Base-by-base conservation (phyloP, 1,140 invertebrate genomes). In the Linepithema humile region DNA sequence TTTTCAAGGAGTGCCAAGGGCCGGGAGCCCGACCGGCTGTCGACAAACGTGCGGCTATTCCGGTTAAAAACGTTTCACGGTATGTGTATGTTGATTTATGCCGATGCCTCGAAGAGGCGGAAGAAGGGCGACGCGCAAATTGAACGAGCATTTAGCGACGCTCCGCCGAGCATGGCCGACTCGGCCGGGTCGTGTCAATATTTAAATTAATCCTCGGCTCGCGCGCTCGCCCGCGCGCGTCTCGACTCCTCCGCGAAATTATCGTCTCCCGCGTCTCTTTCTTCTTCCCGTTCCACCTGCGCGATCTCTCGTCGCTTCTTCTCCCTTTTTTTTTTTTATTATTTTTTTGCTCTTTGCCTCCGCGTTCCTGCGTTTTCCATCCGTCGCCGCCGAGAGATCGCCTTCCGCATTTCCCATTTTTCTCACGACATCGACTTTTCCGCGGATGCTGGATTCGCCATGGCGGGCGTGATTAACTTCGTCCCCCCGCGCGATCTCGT, bases 121-220 rank as follows among this genome's bases (percentile, higher is more conserved):
- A 84, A 83, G 86, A 74, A 87, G 82, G 73, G 67, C 82, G 86
- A 84, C 74, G 69, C 85, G 86, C 82, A 88, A 88, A 88, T 88
- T 87, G 86, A 88, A 88, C 86, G 85, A 84, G 48, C 86, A 82
- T 88, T 88, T 88, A 88, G 86, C 85, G 86, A 88, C 55, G 85
- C 86, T 87, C 60, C 73, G 86, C 38, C 85, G 82, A 87, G 86
- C 86, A 62, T 87, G 85, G 82, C 82, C 85, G 65, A 35, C 86
- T 84, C 73, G 43, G 82, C 85, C 87, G 86, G 86, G 86, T 88
- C 86, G 80, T 88, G 86, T 88, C 86, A 88, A 88, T 88, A 88
- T 88, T 88, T 88, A 88, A 88, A 88, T 88, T 88, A 88, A 88
- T 88, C 86, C 86, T 77, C 72, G 85, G 80, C 72, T 38, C 50